phyloP scores from a whole-genome alignment of 2,888 invertebrate species.

The Nymphalis polychloros region DNA sequence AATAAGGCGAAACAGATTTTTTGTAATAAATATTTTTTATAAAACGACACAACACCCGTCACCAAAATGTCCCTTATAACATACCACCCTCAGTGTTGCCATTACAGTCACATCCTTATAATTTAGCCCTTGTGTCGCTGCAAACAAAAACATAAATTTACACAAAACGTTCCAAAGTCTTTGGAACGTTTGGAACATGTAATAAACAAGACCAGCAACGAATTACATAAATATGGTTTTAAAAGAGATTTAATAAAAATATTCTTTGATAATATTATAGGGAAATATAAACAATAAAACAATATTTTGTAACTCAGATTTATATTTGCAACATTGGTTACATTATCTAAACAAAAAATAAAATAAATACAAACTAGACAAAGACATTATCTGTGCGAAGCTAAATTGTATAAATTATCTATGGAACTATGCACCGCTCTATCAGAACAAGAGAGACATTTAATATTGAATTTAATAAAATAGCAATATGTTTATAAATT shows the following conservation, averaged over 20 bases:
- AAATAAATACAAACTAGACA: conserved; percentile 35
- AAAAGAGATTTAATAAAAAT: background rate
- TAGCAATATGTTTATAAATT: background rate
- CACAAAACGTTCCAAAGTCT: background rate
- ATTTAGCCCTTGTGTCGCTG: conserved; percentile 58
- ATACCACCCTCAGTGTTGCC: conserved; percentile 20
- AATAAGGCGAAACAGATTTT: background rate
- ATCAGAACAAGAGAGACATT: conserved; percentile 11
- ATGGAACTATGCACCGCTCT: conserved; percentile 15
- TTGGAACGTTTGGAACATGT: background rate
- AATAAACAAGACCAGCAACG: background rate
- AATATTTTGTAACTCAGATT: conserved; percentile 40
- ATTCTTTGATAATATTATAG: background rate
- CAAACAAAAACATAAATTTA: conserved; percentile 42
- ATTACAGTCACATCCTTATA: conserved; percentile 43
- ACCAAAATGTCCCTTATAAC: conserved; percentile 38
- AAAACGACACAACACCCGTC: conserved; percentile 47
- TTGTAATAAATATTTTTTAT: background rate
- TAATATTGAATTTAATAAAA: background rate
- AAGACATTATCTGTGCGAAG: conserved; percentile 20
- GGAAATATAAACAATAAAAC: conserved; percentile 45
- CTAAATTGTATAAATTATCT: background rate
- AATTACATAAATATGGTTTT: background rate
- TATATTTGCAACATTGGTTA: conserved; percentile 41
- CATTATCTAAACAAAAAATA: conserved; percentile 28